Conservation (phyloP, 2,888 invertebrate species). For the Meandrusa payeni region DNA sequence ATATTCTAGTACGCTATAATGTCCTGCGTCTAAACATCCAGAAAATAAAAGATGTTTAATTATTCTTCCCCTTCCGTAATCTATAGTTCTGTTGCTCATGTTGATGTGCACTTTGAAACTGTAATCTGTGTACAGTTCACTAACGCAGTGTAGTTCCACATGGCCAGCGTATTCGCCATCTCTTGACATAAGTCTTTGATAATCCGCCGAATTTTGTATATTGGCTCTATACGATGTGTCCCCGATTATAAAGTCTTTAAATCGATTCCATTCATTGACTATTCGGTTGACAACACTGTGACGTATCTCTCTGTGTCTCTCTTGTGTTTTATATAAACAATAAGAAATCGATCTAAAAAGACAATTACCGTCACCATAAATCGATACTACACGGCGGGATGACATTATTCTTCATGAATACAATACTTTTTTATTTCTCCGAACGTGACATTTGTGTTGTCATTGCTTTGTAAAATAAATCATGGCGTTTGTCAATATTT, state of each 20-base stretch:
- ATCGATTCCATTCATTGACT: constrained; percentile 56
- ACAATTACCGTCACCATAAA: constrained; percentile 67
- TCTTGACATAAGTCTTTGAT: constrained; percentile 53
- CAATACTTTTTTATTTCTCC: constrained; percentile 3
- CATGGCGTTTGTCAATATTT: constrained; percentile 23
- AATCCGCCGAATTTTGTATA: constrained; percentile 45
- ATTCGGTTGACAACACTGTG: constrained; percentile 56
- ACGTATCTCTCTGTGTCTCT: constrained; percentile 60
- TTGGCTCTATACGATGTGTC: constrained; percentile 56
- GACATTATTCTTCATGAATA: constrained; percentile 40
- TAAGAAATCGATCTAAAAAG: constrained; percentile 64
- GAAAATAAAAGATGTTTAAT: constrained; percentile 64
- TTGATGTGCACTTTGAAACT: constrained; percentile 63
- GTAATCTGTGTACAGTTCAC: constrained; percentile 55
- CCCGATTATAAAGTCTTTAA: constrained; percentile 67
- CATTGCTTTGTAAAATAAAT: constrained; percentile 2
- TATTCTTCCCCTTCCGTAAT: constrained; percentile 57
- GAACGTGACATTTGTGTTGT: constrained; percentile 2
- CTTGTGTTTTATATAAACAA: constrained; percentile 60
- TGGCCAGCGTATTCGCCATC: constrained; percentile 71
- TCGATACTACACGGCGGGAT: constrained; percentile 51
- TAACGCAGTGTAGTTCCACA: constrained; percentile 61
- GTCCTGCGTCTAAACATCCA: constrained; percentile 63
- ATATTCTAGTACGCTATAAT: constrained; percentile 67
- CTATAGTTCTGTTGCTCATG: constrained; percentile 50